Percentiles rank a stretch among this genome's conserved stretches.
Conservation (phyloP, 2,888 invertebrate species). For the Petrolisthes manimaculis region DNA sequence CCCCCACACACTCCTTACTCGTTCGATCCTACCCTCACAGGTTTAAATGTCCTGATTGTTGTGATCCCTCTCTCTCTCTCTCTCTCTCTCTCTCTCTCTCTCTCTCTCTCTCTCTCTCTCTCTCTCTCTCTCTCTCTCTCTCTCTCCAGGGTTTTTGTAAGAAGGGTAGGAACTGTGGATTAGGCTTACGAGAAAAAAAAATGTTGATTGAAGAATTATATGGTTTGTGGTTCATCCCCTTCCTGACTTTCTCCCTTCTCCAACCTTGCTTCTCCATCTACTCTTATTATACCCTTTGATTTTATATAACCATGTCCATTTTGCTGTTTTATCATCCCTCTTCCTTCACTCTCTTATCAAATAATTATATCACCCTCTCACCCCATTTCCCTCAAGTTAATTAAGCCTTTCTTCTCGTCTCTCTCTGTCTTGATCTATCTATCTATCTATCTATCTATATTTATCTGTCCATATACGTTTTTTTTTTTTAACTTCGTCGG, state of each 20-base stretch:
- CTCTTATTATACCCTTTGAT: neutral
- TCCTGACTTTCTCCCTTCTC: neutral
- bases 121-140: constrained; percentile 10
- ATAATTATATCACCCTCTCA: too few species aligned
- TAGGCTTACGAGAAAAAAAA: too few species aligned
- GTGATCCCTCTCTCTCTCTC: neutral
- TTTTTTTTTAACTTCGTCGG: neutral
- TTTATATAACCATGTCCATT: too few species aligned
- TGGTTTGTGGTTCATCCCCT: neutral
- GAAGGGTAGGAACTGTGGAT: too few species aligned
- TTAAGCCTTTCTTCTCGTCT: too few species aligned
- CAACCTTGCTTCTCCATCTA: neutral
- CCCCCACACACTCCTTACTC: neutral
- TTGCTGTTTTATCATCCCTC: too few species aligned
- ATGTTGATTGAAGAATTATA: neutral
- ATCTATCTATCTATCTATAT: neutral
- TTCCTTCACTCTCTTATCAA: too few species aligned
- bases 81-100: neutral
- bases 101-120: neutral
- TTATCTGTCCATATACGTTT: neutral
- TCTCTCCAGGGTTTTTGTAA: neutral
- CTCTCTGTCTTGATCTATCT: neutral
- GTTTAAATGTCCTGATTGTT: too few species aligned
- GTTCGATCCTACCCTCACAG: too few species aligned
- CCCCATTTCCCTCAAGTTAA: too few species aligned